phyloP scores from a whole-genome alignment of 2,888 invertebrate genomes.

The Eledona agricola region DNA sequence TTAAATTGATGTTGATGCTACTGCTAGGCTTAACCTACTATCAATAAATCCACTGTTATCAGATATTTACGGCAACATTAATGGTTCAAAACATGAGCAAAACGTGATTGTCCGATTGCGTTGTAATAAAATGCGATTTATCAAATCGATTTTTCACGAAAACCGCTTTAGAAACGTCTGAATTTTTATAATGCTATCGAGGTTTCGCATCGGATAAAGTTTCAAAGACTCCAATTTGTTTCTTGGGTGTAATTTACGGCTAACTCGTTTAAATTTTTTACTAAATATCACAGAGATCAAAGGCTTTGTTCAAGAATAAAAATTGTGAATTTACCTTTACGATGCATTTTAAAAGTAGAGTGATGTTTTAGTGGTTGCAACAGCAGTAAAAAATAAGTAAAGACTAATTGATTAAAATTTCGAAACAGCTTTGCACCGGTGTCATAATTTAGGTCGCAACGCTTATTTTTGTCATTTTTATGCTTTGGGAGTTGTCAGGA shows the following conservation, averaged over 20 bases:
- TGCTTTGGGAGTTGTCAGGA: conserved; percentile 8
- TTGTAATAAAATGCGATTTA: conserved; percentile 8
- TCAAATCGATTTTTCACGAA: neutral
- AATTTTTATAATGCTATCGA: conserved; percentile 7
- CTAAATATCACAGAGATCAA: conserved; percentile 3
- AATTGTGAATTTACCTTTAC: conserved; percentile 12
- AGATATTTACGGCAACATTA: conserved; percentile 8
- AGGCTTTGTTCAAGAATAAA: conserved; percentile 4
- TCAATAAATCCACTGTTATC: conserved; percentile 10
- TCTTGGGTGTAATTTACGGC: neutral
- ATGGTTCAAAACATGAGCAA: conserved; percentile 9
- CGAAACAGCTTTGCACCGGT: conserved; percentile 2
- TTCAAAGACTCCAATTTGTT: conserved; percentile 13
- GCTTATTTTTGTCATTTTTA: conserved; percentile 11
- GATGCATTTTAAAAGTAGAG: too few species aligned
- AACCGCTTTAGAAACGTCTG: conserved; percentile 1
- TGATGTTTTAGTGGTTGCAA: neutral
- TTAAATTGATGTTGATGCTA: neutral
- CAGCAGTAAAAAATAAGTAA: neutral
- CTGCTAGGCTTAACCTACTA: neutral
- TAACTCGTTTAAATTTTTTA: conserved; percentile 12
- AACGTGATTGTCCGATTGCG: conserved; percentile 3
- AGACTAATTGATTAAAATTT: conserved; percentile 7
- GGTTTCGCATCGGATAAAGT: conserved; percentile 3
- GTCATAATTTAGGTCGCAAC: conserved; percentile 6